Base-by-base conservation (phyloP, 2,113 vertebrate genomes). In the Mystacornis crossleyi region DNA sequence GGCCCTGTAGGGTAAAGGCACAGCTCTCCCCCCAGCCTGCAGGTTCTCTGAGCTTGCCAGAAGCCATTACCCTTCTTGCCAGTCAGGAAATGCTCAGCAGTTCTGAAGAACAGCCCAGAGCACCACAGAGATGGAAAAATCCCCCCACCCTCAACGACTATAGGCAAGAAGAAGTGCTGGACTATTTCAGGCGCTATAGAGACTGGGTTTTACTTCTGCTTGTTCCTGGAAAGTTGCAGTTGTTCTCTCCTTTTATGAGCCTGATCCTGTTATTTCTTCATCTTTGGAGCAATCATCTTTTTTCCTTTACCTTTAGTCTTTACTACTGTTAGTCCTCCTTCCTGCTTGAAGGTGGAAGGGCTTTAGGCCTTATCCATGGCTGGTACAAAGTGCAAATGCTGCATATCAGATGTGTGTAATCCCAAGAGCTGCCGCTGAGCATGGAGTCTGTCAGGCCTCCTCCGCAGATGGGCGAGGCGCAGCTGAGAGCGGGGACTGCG, bases 401-500 rank as follows among this genome's bases (percentile, higher is more conserved):
- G 0, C 18, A 0, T 17, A 29, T 25, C 45, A 72, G 74, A 12
- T 51, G 17, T 16, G 28, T 2, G 0, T 19, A 8, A 8, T 21
- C 29, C 67, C 55, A 58, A 3, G 10, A 40, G 69, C 47, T 78
- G 33, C 66, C 62, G 53, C 61, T 0, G 0, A 71, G 55, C 29
- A 40, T 18, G 34, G 55, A 62, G 43, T 15, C 58, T 50, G 66
- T 33, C 58, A 36, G 53, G 25, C 38, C 12, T 65, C 40, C 67
- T 72, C 3, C 0, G 0, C 78, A 78, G 78, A 36, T 3, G 34
- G 43, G 43, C 33, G 67, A 33, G 21, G 34, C n/a, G 29, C 9
- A 7, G 31, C 64, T 1, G 4, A 88, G 62, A 55, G 17, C 0
- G 0, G 26, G 14, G 31, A 53, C 53, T 28, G 20, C 0, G 0